Evolutionary conservation across 2,888 invertebrate species (phyloP), one percentile per base, ranked within the genome.

Genomic region (Sesamia inferens): DNA sequence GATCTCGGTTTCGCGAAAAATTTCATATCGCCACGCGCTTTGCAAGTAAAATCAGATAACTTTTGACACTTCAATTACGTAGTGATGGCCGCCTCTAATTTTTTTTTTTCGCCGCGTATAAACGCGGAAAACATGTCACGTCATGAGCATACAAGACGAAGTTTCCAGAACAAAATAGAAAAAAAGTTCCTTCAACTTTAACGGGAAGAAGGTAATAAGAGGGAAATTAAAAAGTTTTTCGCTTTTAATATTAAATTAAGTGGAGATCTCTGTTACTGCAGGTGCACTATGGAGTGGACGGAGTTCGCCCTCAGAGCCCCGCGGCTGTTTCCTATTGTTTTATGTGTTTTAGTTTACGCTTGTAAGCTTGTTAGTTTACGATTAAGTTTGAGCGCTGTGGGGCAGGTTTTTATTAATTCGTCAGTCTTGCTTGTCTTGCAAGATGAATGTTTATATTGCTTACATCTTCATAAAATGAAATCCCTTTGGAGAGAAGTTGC

Each of bases 31-130:
- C 93, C 90, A 92, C 92, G 92, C 93, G 93, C 92, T 96, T 96
- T 96, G 96, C 95, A 96, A 96, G 96, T 96, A 94, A 96, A 96
- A 96, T 96, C 95, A 95, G 95, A 94, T 93, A 96, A 96, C 95
- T 96, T 96, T 96, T 96, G 96, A 96, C 96, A 96, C 95, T 95
- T 94, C 96, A 96, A 96, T 96, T 96, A 96, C 94, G 93, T 88
- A 92, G 93, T 94, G 95, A 95, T 94, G 94, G 94, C 91, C 91
- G 93, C 87, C 90, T 94, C 91, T 92, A 94, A 94, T 94, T 95
- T 95, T 76, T 76, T 76, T 76, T 90, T 94, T 91, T 83, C 84
- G 87, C 86, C 88, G 82, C 90, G 77, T 75, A 61, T 88, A 91
- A 91, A 90, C 88, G 86, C 90, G 90, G 87, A 85, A 92, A 93